Conservation (phyloP, 2,888 invertebrate genomes). For the Synergus umbraculus region DNA sequence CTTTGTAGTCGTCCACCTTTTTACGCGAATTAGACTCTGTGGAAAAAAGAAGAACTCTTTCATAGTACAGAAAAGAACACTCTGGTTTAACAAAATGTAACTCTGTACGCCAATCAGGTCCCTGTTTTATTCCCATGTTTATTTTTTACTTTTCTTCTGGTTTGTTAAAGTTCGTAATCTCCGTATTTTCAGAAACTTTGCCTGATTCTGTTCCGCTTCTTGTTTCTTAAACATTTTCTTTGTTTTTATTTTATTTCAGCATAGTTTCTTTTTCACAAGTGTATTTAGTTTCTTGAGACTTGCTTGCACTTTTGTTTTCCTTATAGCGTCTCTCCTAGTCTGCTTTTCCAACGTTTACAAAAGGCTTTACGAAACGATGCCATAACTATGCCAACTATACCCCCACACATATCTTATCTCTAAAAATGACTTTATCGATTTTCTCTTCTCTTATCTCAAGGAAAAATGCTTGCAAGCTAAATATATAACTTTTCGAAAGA, state of each 20-base stretch:
- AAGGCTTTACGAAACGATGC: slow-evolving; percentile 10
- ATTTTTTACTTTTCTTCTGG: slow-evolving; percentile 16
- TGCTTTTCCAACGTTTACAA: slow-evolving; percentile 4
- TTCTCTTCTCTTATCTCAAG: not conserved
- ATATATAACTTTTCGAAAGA: too few species aligned
- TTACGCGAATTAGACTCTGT: not conserved
- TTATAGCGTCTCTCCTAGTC: not conserved
- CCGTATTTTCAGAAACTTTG: slow-evolving; percentile 30
- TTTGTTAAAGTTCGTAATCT: slow-evolving; percentile 40
- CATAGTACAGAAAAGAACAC: not conserved
- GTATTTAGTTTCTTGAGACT: slow-evolving; percentile 39
- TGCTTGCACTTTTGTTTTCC: slow-evolving; percentile 7
- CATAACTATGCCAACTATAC: slow-evolving; percentile 20
- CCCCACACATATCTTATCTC: slow-evolving; percentile 5
- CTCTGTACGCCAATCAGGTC: slow-evolving; percentile 38
- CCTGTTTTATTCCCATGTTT: slow-evolving; percentile 30
- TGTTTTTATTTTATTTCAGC: slow-evolving; percentile 31
- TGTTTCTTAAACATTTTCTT: slow-evolving; percentile 33
- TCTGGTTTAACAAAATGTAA: slow-evolving; percentile 17
- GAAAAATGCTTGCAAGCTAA: not conserved
- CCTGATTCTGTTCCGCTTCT: slow-evolving; percentile 29
- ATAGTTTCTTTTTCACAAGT: slow-evolving; percentile 32
- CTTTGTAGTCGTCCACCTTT: not conserved
- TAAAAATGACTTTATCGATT: not conserved
- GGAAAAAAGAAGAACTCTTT: not conserved